Conservation (phyloP, 2,888 invertebrate genomes). For the Norana najaformis region DNA sequence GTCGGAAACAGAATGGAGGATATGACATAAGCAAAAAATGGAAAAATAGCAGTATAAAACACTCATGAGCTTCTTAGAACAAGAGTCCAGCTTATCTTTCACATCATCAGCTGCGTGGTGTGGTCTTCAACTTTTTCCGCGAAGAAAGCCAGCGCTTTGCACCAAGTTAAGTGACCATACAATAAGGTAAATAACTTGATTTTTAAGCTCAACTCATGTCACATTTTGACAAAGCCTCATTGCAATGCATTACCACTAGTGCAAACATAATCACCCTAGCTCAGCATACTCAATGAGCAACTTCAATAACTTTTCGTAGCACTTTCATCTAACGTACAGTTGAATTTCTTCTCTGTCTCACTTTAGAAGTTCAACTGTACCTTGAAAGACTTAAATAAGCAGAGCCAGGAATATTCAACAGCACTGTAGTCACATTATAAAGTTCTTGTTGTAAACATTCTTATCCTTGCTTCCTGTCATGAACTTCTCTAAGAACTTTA, state of each 20-base stretch:
- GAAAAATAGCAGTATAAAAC: neutral
- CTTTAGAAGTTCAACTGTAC: neutral
- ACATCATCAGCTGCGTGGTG: neutral
- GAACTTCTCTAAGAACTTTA: neutral
- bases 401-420: neutral
- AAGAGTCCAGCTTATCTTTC: neutral
- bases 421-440: too few species aligned
- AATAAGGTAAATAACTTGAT: neutral
- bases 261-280: neutral
- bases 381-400: slow-evolving; percentile 4
- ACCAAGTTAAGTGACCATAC: neutral
- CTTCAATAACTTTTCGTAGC: neutral
- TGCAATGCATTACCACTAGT: neutral
- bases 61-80: neutral
- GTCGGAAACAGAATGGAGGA: neutral
- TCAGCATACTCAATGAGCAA: neutral
- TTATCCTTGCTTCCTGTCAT: neutral
- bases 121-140: neutral
- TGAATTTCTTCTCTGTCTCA: neutral
- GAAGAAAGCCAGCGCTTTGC: neutral
- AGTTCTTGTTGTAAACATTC: neutral
- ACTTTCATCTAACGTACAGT: neutral
- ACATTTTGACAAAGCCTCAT: neutral
- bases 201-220: neutral
- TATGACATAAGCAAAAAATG: slow-evolving; percentile 5